Evolutionary conservation across 2,888 invertebrate genomes (phyloP), one percentile per base, ranked within the genome.

Genomic region (Notodromas monacha): DNA sequence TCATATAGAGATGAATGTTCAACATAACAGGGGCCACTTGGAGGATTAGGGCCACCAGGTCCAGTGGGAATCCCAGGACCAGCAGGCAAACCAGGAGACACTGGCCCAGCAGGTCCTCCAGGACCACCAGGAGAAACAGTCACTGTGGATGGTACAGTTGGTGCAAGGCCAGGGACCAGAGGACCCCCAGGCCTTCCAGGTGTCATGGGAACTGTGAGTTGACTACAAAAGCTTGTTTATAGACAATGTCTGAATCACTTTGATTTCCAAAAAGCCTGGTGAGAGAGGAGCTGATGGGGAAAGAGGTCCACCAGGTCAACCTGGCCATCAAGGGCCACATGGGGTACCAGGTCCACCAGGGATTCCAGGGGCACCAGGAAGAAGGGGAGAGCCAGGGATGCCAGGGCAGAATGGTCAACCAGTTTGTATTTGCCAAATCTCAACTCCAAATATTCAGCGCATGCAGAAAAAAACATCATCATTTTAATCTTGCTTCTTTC

Each of bases 311-410:
- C 50, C 57, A 16, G 65, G 65, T 29, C 42, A 53, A 12, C 55
- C 57, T 27, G 65, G 65, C 15, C 45, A 53, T 12, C 52, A 57
- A 5, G 65, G 65, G 31, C 51, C 52, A 35, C 50, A 55, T 35
- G 64, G 64, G 15, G 55, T 56, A 34, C 50, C 59, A 2, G 66
- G 66, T 36, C 49, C 56, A 36, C 57, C 58, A 4, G 66, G 66
- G 12, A 42, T 55, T 16, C 54, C 57, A 29, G 65, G 66, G 34
- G 46, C 52, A 8, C 52, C 58, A 2, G 65, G 54, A 5, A 38
- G 41, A 15, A 40, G 44, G 30, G 50, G 50, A 16, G 40, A 41
- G 12, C 42, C 44, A n/a, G 51, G 51, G 21, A 42, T 42, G 32
- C 41, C 47, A 5, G 53, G 52, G 32, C 40, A 40, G 26, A 42